These are phyloP conservation scores for Cryptocephalus moraei DNA, from an alignment of 2,888 invertebrate species.

Conservation along the genomic window DNA sequence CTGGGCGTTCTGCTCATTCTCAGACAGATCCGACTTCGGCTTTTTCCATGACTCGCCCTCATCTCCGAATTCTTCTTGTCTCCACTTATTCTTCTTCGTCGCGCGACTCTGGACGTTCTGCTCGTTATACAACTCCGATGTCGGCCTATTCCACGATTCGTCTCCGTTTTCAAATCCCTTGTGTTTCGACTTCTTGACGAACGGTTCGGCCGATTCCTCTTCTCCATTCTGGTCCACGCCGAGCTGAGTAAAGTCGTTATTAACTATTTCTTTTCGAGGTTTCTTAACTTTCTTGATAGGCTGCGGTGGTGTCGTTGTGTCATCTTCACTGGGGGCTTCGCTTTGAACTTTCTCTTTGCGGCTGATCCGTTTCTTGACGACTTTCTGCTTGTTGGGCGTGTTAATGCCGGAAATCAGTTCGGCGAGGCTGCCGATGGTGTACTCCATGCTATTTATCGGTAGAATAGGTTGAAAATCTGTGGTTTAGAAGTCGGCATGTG, in stretches of 20 bases:
- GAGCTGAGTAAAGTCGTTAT: no score
- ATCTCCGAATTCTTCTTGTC: neutral
- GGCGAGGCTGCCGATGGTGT: constrained; percentile 46
- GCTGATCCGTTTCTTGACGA: constrained; percentile 26
- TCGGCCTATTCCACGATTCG: no score
- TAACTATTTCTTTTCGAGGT: neutral
- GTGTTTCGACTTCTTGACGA: neutral
- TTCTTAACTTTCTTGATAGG: constrained; percentile 7
- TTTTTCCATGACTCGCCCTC: no score
- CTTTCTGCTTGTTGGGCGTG: constrained; percentile 44
- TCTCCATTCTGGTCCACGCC: no score
- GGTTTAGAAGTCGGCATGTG: no score
- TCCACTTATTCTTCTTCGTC: constrained; percentile 19
- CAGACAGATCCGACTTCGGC: neutral
- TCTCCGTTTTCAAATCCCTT: no score
- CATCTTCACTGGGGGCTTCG: no score
- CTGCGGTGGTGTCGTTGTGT: constrained; percentile 1
- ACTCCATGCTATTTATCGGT: constrained; percentile 20
- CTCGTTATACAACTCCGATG: constrained; percentile 8
- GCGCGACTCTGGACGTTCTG: constrained; percentile 32
- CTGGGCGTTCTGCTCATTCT: constrained; percentile 33
- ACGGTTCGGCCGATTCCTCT: no score
- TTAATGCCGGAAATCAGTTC: constrained; percentile 48
- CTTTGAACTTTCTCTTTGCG: no score
- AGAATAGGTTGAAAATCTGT: no score